Evolutionary conservation across 2,113 vertebrate genomes (phyloP), one percentile per base, ranked within the genome.

Genomic region (Chlamydotis undulata): DNA sequence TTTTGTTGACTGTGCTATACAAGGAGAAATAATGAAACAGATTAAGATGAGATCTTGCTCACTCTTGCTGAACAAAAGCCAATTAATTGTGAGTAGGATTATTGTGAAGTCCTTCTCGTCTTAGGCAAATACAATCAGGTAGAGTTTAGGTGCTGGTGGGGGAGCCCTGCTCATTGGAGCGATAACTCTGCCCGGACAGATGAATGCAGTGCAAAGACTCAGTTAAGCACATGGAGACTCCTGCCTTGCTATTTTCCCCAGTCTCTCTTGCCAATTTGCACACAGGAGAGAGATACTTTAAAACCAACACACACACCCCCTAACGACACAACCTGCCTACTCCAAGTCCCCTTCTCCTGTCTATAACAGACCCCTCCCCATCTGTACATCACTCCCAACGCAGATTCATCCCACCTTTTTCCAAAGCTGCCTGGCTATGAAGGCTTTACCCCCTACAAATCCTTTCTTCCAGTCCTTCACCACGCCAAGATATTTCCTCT

Each of bases 1-100:
- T 98, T 95, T 94, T 98, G 97, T 98, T 98, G 97, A 96, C 97
- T 97, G 81, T 97, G 95, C 97, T 96, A 75, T 97, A 97, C 96
- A 96, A 97, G 96, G 95, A 90, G 49, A 97, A 97, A 98, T 97
- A 98, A 98, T 97, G 97, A 97, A 96, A 91, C 68, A 97, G 97
- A 98, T 98, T 97, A 98, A 97, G 98, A 97, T 91, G 97, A 96
- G 97, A 97, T 95, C 92, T 97, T 96, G 92, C 97, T 97, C 97
- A 89, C 91, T 94, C 94, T 96, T 90, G 95, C 97, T 96, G 96
- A 97, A 97, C 97, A 97, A 98, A 97, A 97, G 97, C 94, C 97
- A 97, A 97, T 98, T 97, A 98, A 97, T 96, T 92, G 95, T 94
- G 91, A 93, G 94, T 79, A 95, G 95, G 96, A 96, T 97, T 96